Percentiles rank a stretch among this genome's conserved stretches.
phyloP scores from a whole-genome alignment of 2,797 vertebrate genomes.

The Halcyon leucocephala region DNA sequence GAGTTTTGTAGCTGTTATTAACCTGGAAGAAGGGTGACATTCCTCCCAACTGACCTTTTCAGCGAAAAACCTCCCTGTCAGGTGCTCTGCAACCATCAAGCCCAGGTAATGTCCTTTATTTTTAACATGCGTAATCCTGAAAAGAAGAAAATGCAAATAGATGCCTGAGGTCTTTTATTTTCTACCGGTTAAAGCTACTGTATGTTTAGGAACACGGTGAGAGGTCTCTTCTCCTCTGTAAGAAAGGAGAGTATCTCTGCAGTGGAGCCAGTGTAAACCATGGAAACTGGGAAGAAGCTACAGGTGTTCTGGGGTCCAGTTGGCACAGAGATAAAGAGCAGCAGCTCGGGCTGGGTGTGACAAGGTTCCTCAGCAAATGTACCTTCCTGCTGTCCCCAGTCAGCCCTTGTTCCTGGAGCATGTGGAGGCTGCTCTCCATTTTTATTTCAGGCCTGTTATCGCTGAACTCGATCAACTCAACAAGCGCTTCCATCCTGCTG shows the following conservation, averaged over 20 bases:
- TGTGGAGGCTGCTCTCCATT: fast-evolving
- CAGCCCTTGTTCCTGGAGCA: neutral
- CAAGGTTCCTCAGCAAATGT: neutral
- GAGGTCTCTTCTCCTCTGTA: neutral
- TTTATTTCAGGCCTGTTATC: neutral
- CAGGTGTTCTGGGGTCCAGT: neutral
- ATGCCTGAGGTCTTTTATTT: neutral
- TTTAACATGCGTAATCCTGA: neutral
- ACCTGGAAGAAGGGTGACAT: neutral
- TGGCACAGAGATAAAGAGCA: fast-evolving
- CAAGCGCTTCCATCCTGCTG: neutral
- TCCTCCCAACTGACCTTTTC: neutral
- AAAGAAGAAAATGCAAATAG: neutral
- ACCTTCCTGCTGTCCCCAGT: neutral
- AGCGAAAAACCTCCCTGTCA: neutral
- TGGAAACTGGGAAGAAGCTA: neutral
- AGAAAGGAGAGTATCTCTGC: neutral
- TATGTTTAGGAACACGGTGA: neutral
- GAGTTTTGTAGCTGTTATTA: neutral
- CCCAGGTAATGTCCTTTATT: neutral
- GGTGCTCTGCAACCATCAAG: fast-evolving
- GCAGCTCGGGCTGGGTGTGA: fast-evolving
- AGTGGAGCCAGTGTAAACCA: neutral
- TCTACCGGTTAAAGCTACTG: neutral
- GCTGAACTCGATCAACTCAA: neutral